Evolutionary conservation across 2,797 vertebrate species (phyloP), one percentile per base, ranked within the genome.

Genomic region (Enteromius treurensis): DNA sequence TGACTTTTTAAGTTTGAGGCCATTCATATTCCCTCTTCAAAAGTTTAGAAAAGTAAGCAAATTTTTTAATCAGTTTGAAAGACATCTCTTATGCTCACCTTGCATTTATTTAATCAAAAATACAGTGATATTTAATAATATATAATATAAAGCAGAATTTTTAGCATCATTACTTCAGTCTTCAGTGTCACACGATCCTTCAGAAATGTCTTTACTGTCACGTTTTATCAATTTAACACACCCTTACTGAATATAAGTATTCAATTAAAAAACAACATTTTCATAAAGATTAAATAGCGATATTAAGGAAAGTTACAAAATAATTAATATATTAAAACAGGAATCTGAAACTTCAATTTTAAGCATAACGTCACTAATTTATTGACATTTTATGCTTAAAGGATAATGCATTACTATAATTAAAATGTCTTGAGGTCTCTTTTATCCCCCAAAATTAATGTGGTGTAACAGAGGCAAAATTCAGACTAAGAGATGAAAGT

Each of bases 381-480:
- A 4, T 37, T 74, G 9, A 21, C 26, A 21, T n/a, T 29, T 68
- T 55, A 55, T 45, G 71, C 19, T 23, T 77, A 76, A 78, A 17
- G 60, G 26, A 32, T 17, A 64, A 32, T 64, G 60, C 47, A 64
- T 77, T 37, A 69, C 40, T n/a, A 45, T 70, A 68, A 26, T 19
- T 74, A 8, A 55, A 75, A 82, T 69, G 32, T 9, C 15, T 70
- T 67, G 49, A 67, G 42, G 5, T 47, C 68, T 26, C 51, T 15
- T 23, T 17, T 23, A 14, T 19, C 2, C 2, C 29, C 19, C 26
- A 29, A 65, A 75, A 51, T n/a, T 67, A 34, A 45, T 49, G 17
- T 23, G n/a, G 19, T 69, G 29, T 69, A 34, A 69, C 21, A 45
- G 37, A 45, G 21, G 62, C n/a, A 77, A 55, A 78, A 77, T 55